phyloP scores from a whole-genome alignment of 1,140 invertebrate species.

The Pollicipes pollicipes region DNA sequence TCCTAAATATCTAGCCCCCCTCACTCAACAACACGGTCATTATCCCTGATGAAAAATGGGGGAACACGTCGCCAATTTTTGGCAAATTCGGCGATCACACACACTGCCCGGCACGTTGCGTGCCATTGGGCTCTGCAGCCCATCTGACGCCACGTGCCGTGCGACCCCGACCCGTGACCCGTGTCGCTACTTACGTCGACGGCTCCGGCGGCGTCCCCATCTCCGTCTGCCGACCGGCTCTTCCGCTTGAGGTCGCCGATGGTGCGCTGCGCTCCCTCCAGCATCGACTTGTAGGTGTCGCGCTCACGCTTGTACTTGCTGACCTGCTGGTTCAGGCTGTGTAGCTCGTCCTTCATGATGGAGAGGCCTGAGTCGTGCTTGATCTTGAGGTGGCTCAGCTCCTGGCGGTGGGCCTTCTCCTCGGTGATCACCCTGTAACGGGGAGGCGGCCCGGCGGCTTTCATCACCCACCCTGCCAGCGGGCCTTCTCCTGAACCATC shows the following conservation, averaged over 20 bases:
- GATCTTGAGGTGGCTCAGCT: constrained; percentile 65
- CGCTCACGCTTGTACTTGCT: constrained; percentile 66
- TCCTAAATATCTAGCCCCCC: too few relatives aligned
- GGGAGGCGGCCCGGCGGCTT: too few relatives aligned
- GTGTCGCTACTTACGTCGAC: constrained; percentile 17
- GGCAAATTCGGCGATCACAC: too few relatives aligned
- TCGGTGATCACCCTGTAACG: constrained; percentile 35
- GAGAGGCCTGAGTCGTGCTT: constrained; percentile 73
- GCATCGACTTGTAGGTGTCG: constrained; percentile 77
- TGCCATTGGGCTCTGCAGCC: too few relatives aligned
- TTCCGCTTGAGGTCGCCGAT: constrained; percentile 48
- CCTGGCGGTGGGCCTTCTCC: constrained; percentile 62
- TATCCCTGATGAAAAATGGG: too few relatives aligned
- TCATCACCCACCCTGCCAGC: too few relatives aligned
- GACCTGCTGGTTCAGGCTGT: constrained; percentile 58
- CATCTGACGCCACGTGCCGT: too few relatives aligned
- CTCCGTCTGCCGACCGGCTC: background rate
- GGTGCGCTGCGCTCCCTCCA: constrained; percentile 64
- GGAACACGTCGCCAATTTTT: too few relatives aligned
- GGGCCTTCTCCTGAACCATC: too few relatives aligned
- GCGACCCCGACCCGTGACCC: constrained; percentile 20
- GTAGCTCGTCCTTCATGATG: constrained; percentile 66
- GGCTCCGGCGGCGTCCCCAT: constrained; percentile 9
- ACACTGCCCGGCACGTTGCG: too few relatives aligned
- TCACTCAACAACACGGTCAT: too few relatives aligned